Evolutionary conservation across 2,888 invertebrate species (phyloP).

Genomic region (Drosophila atroscutellata): DNA sequence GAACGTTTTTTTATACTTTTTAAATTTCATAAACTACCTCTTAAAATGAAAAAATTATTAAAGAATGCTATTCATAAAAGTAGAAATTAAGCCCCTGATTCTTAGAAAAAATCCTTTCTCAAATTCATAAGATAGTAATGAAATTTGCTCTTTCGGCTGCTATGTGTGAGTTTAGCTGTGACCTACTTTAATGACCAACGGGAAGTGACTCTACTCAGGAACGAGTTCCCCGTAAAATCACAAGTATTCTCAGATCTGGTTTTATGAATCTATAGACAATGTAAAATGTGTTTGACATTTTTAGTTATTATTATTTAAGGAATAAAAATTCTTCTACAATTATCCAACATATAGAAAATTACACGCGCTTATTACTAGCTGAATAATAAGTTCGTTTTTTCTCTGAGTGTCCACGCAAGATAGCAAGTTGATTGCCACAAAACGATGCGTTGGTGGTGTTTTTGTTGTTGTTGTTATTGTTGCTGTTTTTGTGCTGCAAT

Average conservation of each 20-base stretch:
- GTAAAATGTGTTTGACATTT: not conserved
- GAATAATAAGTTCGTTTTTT: slow-evolving; percentile 1
- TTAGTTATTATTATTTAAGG: not conserved
- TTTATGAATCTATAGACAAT: not conserved
- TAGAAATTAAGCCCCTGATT: not conserved
- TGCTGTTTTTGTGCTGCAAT: slow-evolving; percentile 26
- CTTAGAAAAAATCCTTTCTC: not conserved
- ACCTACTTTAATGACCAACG: not conserved
- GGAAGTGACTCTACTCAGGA: not conserved
- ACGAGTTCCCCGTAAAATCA: not conserved
- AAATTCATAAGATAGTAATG: not conserved
- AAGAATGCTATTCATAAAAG: not conserved
- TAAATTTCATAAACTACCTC: not conserved
- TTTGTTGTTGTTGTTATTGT: not conserved
- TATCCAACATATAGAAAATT: not conserved
- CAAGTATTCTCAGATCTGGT: not conserved
- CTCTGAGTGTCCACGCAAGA: slow-evolving; percentile 21
- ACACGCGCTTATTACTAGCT: no score
- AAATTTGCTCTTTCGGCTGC: no score
- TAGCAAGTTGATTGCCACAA: slow-evolving; percentile 29
- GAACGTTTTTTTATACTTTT: not conserved
- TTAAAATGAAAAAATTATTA: not conserved
- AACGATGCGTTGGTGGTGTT: slow-evolving; percentile 15
- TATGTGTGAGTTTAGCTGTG: not conserved
- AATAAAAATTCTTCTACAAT: not conserved